Base-by-base conservation (phyloP, 2,113 vertebrate species). In the Neogobius melanostomus region DNA sequence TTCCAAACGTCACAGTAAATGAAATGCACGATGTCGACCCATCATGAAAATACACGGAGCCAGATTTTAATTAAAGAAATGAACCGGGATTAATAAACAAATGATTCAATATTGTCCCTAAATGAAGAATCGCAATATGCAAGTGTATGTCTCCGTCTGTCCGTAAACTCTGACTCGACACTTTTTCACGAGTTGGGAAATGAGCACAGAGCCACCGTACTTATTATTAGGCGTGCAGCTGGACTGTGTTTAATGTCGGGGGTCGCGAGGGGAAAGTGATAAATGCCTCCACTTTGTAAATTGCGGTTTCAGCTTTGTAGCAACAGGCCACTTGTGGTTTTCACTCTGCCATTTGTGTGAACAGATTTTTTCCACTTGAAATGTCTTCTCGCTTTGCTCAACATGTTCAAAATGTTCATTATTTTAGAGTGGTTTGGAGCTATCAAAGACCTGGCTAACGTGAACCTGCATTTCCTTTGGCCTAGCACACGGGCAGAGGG, bases 211-310 rank as follows among this genome's bases (percentile, higher is more conserved):
- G 54, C 53, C 54, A 63, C 57, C 73, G 36, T 17, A 45, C 17
- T 57, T 52, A 50, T 64, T 57, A 6, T 6, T 60, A 42, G 52
- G 28, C 17, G 14, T 5, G 57, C 9, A 50, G 45, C 36, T 74
- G 68, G 57, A 1, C 65, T 81, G 57, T 43, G 48, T 63, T 64
- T 47, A 14, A 64, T 66, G 46, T 21, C 66, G 46, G 54, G 57
- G 51, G 66, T 85, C 70, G 74, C 43, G 71, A 0, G 45, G 28
- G 54, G 56, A 69, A 75, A 74, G 76, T 79, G 75, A 75, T 71
- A 69, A 81, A 87, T 64, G 4, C 12, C 7, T 46, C 47, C 15
- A 56, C 43, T 66, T 44, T 50, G 21, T 56, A 16, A 71, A 63
- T 7, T 67, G 69, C 11, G 7, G 60, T 75, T 71, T 66, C 46